Base-by-base conservation (phyloP, 2,797 vertebrate species). In the Eulemur mongoz region DNA sequence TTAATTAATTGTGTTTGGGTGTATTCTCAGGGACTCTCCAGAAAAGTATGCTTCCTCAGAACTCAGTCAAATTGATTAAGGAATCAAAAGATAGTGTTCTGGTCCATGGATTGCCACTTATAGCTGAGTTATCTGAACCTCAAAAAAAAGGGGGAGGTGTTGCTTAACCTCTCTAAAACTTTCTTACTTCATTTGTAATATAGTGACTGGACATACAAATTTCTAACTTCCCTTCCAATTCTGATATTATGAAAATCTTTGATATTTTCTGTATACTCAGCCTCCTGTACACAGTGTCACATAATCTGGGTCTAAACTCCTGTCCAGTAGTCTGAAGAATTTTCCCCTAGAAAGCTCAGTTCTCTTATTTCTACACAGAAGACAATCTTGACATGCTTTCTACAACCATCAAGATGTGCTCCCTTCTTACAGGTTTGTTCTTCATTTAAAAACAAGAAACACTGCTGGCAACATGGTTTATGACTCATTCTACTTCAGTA, bases 1-100 rank as follows among this genome's bases (percentile, higher is more conserved):
- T 97, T 96, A 95, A 97, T 97, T 97, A 95, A 89, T 87, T 96
- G 59, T 82, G 13, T 90, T 93, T 91, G 48, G 73, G 93, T 84
- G 25, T 80, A n/a, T 95, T 95, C 82, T 89, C 22, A 69, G 94
- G n/a, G 48, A 48, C 70, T 73, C 30, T 94, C 45, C 80, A 86
- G 63, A 87, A 95, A 86, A 92, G 5, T 91, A 7, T 40, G 32
- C 10, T 89, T 91, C 20, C 32, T 96, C n/a, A 81, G 38, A 95
- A 76, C 17, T 75, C 73, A 80, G 35, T 45, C 86, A 86, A 72
- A 22, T 67, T 94, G n/a, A 40, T 67, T 86, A 92, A 86, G 12
- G 12, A 65, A 91, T 95, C 45, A 59, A 63, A 93, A 86, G 52
- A 78, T 54, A 50, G 6, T 14, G 0, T 57, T 90, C 43, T 83